phyloP scores from a whole-genome alignment of 1,140 invertebrate genomes.

The Ganaspis sp. region DNA sequence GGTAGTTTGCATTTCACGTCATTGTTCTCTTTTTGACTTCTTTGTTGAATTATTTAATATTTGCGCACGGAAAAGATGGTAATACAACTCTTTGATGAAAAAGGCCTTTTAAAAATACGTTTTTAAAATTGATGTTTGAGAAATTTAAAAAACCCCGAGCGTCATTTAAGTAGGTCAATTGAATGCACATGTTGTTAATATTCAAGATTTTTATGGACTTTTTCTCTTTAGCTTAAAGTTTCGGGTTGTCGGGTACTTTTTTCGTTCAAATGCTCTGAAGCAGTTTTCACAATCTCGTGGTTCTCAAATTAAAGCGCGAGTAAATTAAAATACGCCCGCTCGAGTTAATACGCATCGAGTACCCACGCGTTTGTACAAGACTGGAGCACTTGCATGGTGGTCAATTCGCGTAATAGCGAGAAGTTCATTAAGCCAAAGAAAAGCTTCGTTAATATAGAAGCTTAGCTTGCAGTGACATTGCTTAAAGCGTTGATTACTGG shows the following conservation, averaged over 20 bases:
- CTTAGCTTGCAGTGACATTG: conserved; percentile 18
- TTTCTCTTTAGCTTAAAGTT: not conserved
- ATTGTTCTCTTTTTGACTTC: too few species aligned
- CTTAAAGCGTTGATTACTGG: conserved; percentile 14
- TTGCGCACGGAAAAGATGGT: too few species aligned
- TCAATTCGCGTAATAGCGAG: conserved; percentile 28
- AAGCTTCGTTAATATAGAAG: conserved; percentile 22
- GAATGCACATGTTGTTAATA: too few species aligned
- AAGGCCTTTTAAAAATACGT: too few species aligned
- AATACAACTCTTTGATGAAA: too few species aligned
- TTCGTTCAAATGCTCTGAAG: not conserved
- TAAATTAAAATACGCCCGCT: conserved; percentile 12
- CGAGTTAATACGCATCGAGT: conserved; percentile 27
- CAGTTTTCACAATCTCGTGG: not conserved
- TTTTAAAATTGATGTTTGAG: too few species aligned
- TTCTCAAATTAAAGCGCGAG: conserved; percentile 13
- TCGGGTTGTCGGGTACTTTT: conserved; percentile 3
- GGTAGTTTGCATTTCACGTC: too few species aligned
- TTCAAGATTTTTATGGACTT: not conserved
- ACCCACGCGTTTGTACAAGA: not conserved
- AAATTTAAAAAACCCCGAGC: too few species aligned
- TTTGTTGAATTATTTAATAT: too few species aligned
- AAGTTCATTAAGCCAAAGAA: conserved; percentile 24
- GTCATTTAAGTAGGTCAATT: too few species aligned
- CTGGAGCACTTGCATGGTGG: conserved; percentile 5